These are phyloP conservation scores for Lamproptera curius DNA, from an alignment of 2,888 invertebrate genomes.

Conservation along the genomic window DNA sequence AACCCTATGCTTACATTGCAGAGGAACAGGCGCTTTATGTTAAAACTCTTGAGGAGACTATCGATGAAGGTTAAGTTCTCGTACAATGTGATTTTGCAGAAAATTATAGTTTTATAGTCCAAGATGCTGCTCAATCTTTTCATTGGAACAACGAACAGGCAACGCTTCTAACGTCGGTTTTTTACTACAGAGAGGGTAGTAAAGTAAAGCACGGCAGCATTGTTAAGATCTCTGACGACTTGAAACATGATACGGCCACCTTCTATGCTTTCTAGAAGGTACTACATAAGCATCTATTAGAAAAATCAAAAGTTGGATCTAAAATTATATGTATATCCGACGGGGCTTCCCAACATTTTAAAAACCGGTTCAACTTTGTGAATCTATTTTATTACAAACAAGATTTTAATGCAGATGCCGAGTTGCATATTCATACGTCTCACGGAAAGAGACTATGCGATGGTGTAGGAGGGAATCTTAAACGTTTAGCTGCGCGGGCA, in stretches of 20 bases:
- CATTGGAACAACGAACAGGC: conserved; percentile 24
- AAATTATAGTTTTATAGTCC: conserved; percentile 23
- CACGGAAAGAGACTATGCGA: too few species aligned
- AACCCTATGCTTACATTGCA: too few species aligned
- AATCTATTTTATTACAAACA: conserved; percentile 23
- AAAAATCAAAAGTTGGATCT: conserved; percentile 5
- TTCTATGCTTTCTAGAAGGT: conserved; percentile 24
- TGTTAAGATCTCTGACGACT: conserved; percentile 25
- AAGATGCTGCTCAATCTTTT: conserved; percentile 22
- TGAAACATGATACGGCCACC: conserved; percentile 26
- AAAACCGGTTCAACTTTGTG: conserved; percentile 24
- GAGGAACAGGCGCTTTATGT: too few species aligned
- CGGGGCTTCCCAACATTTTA: conserved; percentile 26
- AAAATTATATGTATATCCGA: conserved; percentile 21
- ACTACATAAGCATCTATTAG: background rate
- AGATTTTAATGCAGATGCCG: too few species aligned
- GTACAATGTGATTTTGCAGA: conserved; percentile 22
- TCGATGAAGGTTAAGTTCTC: conserved; percentile 18
- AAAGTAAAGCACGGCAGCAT: conserved; percentile 25
- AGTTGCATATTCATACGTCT: too few species aligned
- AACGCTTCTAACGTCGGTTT: conserved; percentile 22
- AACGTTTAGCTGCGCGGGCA: too few species aligned
- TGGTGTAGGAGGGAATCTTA: too few species aligned
- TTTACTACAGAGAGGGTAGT: conserved; percentile 21
- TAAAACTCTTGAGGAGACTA: conserved; percentile 19